Evolutionary conservation across 2,113 vertebrate species (phyloP), one percentile per base, ranked within the genome.

Genomic region (Picathartes gymnocephalus): DNA sequence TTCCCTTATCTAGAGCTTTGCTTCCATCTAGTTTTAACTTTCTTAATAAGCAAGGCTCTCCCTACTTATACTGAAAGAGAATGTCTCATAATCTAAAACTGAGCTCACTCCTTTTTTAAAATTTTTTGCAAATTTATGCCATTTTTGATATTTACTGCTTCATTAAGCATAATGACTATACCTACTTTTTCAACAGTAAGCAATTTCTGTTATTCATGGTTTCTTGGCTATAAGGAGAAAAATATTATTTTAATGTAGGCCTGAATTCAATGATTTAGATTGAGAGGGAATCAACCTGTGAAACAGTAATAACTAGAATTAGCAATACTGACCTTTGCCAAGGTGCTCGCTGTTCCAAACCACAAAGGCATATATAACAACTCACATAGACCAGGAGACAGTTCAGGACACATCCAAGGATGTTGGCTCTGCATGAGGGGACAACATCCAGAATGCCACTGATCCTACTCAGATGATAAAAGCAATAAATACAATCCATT

Each of bases 21-120:
- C 85, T 92, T 95, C 91, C 84, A 95, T 40, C 91, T 92, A 95
- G 93, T 95, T 95, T 95, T 90, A 94, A 82, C 42, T 95, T 92
- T 45, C 53, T 91, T 93, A 95, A 93, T 61, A 81, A 89, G 22
- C 5, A 2, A 85, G 45, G 18, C 13, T 85, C 33, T 88, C 11
- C 10, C 33, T 68, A 4, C 33, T 91, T 87, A 45, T 65, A 39
- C 14, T 35, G 39, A 57, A 87, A 81, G 14, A 86, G 20, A 69
- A 54, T 54, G 51, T 54, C 85, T 53, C 35, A 28, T 33, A 53
- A 37, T 14, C 25, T 76, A 65, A 73, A 92, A 60, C 12, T 37
- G 16, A 89, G 25, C 3, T 51, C 5, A 25, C 39, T 68, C 8
- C 0, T 13, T 61, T 56, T 31, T 13, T 35, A 22, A n/a, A 39